Evolutionary conservation across 2,113 vertebrate species (phyloP), one percentile per base, ranked within the genome.

Genomic region (Bos javanicus): DNA sequence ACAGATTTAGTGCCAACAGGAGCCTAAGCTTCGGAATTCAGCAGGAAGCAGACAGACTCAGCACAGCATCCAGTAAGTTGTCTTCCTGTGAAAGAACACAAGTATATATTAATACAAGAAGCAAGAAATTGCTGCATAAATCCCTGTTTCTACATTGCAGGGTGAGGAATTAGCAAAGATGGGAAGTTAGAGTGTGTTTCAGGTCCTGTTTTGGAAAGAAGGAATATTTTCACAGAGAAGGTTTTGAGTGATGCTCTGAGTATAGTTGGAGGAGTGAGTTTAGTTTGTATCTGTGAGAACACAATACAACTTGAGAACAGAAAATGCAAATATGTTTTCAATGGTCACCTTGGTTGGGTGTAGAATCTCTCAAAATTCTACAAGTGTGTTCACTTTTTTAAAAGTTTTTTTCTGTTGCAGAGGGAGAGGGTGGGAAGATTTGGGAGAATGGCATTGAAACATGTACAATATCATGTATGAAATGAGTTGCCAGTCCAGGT

Each of bases 341-440:
- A 3, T 0, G 1, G 9, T 71, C 64, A 36, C n/a, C 64, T 36
- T 71, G 64, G 17, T 2, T 71, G 64, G n/a, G 17, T 71, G 17
- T 36, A 71, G 43, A 43, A 43, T 43, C 64, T 36, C 33, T 36
- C 64, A 36, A 36, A 71, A 36, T 36, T 71, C 64, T 71, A 11
- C 64, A 71, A 36, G 8, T 21, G 17, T 71, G 17, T 36, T 36
- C n/a, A 71, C n/a, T 71, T 71, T 21, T 21, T 11, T 11, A 36
- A 36, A 39, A 39, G 39, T 39, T 39, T 39, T 39, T 39, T 39
- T 39, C 39, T 39, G 39, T 39, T 39, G 39, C 39, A 39, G 39
- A 39, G 39, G 39, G 39, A 39, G 39, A 39, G 4, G 4, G 39
- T 39, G 39, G 39, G 39, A 39, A 39, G 39, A 39, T 39, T 39